Percentiles rank a stretch among this genome's conserved stretches.
Evolutionary conservation across 2,113 vertebrate species (phyloP).

Genomic region (Paedocypris sp.): DNA sequence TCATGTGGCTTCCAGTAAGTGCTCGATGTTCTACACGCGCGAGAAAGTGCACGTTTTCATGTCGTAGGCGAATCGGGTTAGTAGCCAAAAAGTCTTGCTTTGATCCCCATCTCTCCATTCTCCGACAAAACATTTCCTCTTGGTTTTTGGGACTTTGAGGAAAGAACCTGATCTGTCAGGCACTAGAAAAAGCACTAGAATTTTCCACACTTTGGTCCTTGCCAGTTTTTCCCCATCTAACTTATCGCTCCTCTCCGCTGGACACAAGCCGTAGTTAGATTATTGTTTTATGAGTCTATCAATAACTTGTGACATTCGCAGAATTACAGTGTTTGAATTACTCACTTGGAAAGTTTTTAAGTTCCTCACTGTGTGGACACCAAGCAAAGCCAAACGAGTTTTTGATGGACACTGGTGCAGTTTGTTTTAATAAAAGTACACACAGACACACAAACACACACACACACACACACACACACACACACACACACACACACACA

Average conservation of each 20-base stretch:
- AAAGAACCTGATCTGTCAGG: no score
- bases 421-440: no score
- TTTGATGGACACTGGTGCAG: no score
- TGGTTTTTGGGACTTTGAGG: no score
- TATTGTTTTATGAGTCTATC: not conserved
- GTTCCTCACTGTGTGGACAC: not conserved
- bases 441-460: no score
- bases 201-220: not conserved
- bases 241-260: conserved; percentile 7
- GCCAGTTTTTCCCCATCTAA: not conserved
- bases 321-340: not conserved
- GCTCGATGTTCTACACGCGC: conserved; percentile 10
- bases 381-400: no score
- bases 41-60: not conserved
- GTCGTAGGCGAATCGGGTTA: not conserved
- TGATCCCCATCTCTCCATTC: not conserved
- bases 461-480: no score
- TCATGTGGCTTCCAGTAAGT: not conserved
- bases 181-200: not conserved
- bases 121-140: not conserved
- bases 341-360: not conserved
- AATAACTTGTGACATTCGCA: not conserved
- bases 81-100: not conserved
- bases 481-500: no score
- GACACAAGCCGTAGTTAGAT: not conserved